Evolutionary conservation across 2,888 invertebrate species (phyloP), one percentile per base, ranked within the genome.

Genomic region (Heteromurus nitidus): DNA sequence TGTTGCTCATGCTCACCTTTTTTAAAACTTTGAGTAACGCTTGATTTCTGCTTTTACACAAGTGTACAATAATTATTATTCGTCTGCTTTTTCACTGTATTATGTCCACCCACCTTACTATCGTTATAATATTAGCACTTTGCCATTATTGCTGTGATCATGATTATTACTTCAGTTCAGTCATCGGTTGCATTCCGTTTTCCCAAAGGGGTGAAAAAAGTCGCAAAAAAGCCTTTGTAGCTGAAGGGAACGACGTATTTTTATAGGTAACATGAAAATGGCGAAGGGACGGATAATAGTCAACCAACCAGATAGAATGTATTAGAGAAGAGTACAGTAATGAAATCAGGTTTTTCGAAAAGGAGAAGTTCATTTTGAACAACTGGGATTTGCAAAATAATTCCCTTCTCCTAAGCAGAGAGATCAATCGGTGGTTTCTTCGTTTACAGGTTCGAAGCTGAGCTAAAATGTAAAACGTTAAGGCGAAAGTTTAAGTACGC

Each of bases 321-420:
- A 47, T 47, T 47, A 16, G 30, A 16, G 65, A 65, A 36, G 53
- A 31, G 67, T 68, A 76, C 76, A 76, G 76, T 76, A 76, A 76
- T 55, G 24, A 68, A 76, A 76, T 67, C 76, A 76, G 76, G 76
- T 76, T 76, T 76, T 76, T 74, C 20, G 16, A 47, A 47, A 47
- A 3, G n/a, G 47, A 47, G 7, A n/a, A n/a, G n/a, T n/a, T n/a
- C n/a, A n/a, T n/a, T n/a, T n/a, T n/a, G n/a, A n/a, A n/a, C n/a
- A n/a, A n/a, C n/a, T n/a, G n/a, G n/a, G n/a, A n/a, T n/a, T n/a
- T n/a, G n/a, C n/a, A n/a, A n/a, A n/a, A n/a, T n/a, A n/a, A n/a
- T n/a, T n/a, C n/a, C n/a, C n/a, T n/a, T n/a, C n/a, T n/a, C n/a
- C n/a, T n/a, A n/a, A n/a, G n/a, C n/a, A n/a, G n/a, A n/a, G n/a